Base-by-base conservation (phyloP, 2,113 vertebrate species). In the Penelope pileata region DNA sequence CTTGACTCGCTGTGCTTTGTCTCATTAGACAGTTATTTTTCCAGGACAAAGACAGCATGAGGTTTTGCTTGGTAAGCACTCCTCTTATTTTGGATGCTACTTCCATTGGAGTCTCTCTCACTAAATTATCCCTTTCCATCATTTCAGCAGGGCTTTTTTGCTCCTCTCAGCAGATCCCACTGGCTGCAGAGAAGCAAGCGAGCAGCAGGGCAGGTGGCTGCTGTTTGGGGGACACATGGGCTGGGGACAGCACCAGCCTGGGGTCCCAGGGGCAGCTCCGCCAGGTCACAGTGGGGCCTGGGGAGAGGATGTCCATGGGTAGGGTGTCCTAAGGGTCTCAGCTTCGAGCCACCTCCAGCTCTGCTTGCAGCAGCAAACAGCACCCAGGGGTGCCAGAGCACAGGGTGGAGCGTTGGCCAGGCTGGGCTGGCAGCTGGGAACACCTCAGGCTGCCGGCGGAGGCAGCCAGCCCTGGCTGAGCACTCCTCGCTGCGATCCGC, bases 1-100 rank as follows among this genome's bases (percentile, higher is more conserved):
- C 60, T 91, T 69, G 62, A 75, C 62, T 85, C 72, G 40, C 48
- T 74, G n/a, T 84, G 51, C 80, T 91, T 90, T 94, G 66, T 88
- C 59, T 93, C 60, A 93, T 94, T 85, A 92, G 60, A 86, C 40
- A 43, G 34, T 70, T 90, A 64, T 93, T 95, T 95, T 94, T 90
- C 62, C 60, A 87, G 79, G 64, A 74, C 40, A 86, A 73, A 85
- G 42, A 56, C 60, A 88, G 42, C 64, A 47, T 40, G 43, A 7
- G 3, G 12, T 82, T 92, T 91, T 43, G 60, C 76, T 77, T 88
- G 47, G 76, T 88, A 86, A 94, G 88, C 79, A 83, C 43, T 90
- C 68, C 1, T 3, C 89, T 92, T 88, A 59, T 83, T 93, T 86
- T 86, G 83, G 60, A 74, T 88, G 73, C 82, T 60, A 45, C 76